Evolutionary conservation across 2,797 vertebrate species (phyloP).

Genomic region (Chelon auratus): DNA sequence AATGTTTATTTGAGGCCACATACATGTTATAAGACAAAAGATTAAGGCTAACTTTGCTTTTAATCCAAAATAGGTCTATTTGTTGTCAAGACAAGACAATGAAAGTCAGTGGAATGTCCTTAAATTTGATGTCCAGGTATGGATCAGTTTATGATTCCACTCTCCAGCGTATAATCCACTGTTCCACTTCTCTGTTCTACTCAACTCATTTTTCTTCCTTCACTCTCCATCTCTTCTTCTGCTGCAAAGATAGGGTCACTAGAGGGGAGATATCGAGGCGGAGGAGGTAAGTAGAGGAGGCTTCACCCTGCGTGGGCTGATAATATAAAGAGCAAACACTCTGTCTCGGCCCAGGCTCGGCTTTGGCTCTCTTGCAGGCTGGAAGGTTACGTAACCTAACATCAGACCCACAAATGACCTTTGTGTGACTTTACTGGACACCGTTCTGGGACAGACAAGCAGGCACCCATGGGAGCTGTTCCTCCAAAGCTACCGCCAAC

Average conservation of each 20-base stretch:
- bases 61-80: not conserved
- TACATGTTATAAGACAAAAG: not conserved
- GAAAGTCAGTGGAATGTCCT: not conserved
- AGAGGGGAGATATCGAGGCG: not conserved
- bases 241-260: conserved; percentile 31
- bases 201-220: not conserved
- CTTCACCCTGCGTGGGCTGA: conserved; percentile 54
- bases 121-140: not conserved
- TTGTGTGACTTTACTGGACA: conserved; percentile 68
- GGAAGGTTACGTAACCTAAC: conserved; percentile 69
- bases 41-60: not conserved
- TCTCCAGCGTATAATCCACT: conserved; percentile 10
- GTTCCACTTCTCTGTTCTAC: not conserved
- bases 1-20: not conserved
- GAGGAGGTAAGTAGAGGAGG: conserved; percentile 21
- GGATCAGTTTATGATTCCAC: not conserved
- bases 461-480: conserved; percentile 30
- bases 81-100: not conserved
- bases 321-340: conserved; percentile 59
- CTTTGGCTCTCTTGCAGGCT: conserved; percentile 53
- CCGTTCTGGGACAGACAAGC: conserved; percentile 38
- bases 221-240: conserved; percentile 24
- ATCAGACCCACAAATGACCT: conserved; percentile 66
- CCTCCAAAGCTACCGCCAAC: conserved; percentile 19
- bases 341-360: conserved; percentile 24